Evolutionary conservation across 2,888 invertebrate genomes (phyloP).

Genomic region (Gisinianus flammeolus): DNA sequence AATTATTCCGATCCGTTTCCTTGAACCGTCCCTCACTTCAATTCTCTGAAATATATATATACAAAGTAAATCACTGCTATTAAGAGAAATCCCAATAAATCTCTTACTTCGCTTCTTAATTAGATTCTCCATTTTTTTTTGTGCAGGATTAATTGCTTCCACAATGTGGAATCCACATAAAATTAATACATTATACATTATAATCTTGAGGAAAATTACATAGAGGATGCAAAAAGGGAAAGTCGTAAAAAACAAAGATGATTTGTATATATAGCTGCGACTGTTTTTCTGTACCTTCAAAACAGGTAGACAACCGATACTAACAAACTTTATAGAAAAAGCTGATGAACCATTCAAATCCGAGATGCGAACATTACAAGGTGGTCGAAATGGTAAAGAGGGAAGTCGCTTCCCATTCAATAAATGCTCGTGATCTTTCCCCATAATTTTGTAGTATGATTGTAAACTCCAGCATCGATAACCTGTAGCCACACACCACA

Average conservation of each 20-base stretch:
- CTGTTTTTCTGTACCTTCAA: slow-evolving; percentile 12
- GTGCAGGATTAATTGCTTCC: too few relatives aligned
- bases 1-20: slow-evolving; percentile 16
- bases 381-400: background rate
- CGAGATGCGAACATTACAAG: slow-evolving; percentile 1
- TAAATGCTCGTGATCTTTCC: background rate
- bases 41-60: slow-evolving; percentile 13
- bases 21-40: slow-evolving; percentile 16
- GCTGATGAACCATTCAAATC: background rate
- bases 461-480: slow-evolving; percentile 23
- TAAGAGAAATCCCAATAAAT: background rate
- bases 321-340: slow-evolving; percentile 24
- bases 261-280: background rate
- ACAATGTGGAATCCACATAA: too few relatives aligned
- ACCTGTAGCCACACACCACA: slow-evolving; percentile 3
- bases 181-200: background rate
- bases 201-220: too few relatives aligned
- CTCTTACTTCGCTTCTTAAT: background rate
- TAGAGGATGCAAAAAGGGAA: too few relatives aligned
- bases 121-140: background rate
- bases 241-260: too few relatives aligned
- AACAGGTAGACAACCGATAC: slow-evolving; percentile 17
- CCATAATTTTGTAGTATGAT: slow-evolving; percentile 27
- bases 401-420: slow-evolving; percentile 10
- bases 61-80: background rate